These are phyloP conservation scores for Ctenomys sociabilis DNA, from an alignment of 2,113 vertebrate genomes.

Conservation along the genomic window DNA sequence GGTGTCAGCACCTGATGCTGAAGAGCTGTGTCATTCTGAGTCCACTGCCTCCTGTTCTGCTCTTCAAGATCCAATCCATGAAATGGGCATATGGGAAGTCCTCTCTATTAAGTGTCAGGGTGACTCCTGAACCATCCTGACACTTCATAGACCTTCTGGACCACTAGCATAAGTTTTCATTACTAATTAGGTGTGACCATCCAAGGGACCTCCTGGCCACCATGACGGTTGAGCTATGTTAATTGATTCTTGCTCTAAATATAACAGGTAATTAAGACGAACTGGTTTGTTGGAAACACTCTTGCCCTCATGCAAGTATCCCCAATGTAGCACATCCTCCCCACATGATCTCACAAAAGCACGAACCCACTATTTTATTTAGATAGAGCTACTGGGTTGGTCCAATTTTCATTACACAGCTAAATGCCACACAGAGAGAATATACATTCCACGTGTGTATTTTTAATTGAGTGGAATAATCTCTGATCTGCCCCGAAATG, in stretches of 20 bases:
- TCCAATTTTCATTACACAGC: slow-evolving; percentile 13
- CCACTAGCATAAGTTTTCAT: neutral
- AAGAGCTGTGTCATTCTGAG: neutral
- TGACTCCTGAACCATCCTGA: neutral
- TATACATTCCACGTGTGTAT: neutral
- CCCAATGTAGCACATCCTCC: neutral
- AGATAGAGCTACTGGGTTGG: too few relatives aligned
- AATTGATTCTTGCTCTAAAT: slow-evolving; percentile 77
- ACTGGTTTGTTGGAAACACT: neutral
- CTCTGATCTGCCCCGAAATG: slow-evolving; percentile 56
- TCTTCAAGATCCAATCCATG: neutral
- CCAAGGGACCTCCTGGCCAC: neutral
- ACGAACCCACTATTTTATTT: neutral
- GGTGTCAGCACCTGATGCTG: neutral
- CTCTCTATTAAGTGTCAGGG: neutral
- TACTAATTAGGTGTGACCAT: slow-evolving; percentile 12
- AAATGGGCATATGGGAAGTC: neutral
- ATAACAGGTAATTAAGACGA: slow-evolving; percentile 73
- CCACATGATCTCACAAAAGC: neutral
- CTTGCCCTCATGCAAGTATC: neutral
- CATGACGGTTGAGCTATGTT: slow-evolving; percentile 67
- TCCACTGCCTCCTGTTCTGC: neutral
- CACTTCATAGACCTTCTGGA: neutral
- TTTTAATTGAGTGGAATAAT: slow-evolving; percentile 58
- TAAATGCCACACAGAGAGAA: neutral